Evolutionary conservation across 1,140 invertebrate genomes (phyloP).

Genomic region (Archivesica marissinica): DNA sequence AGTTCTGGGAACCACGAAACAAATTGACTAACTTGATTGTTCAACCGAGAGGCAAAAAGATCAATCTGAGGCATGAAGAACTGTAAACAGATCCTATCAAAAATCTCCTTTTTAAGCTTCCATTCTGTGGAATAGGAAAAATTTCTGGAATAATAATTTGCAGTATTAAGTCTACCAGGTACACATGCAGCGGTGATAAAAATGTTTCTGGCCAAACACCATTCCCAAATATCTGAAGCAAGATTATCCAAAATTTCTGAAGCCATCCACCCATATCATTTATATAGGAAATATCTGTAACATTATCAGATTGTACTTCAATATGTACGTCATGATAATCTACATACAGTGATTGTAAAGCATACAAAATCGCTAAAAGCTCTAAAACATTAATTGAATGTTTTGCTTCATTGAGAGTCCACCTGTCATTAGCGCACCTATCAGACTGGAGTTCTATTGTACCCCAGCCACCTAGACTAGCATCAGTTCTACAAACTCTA

Average conservation of each 20-base stretch:
- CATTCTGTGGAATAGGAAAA: slow-evolving; percentile 25
- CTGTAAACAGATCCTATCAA: not conserved
- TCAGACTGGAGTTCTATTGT: not conserved
- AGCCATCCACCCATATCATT: slow-evolving; percentile 60
- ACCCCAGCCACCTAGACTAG: slow-evolving; percentile 44
- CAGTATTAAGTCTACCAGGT: slow-evolving; percentile 26
- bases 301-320: slow-evolving; percentile 44
- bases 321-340: not conserved
- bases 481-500: slow-evolving; percentile 48
- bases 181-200: slow-evolving; percentile 3
- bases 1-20: too few species aligned
- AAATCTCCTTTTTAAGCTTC: slow-evolving; percentile 18
- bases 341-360: slow-evolving; percentile 19
- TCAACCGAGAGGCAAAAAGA: slow-evolving; percentile 29
- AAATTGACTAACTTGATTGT: too few species aligned
- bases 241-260: slow-evolving; percentile 29
- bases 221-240: slow-evolving; percentile 42
- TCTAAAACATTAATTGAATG: slow-evolving; percentile 63
- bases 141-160: slow-evolving; percentile 30
- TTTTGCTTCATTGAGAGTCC: slow-evolving; percentile 33
- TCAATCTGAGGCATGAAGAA: slow-evolving; percentile 11
- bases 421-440: slow-evolving; percentile 5
- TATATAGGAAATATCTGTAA: slow-evolving; percentile 55
- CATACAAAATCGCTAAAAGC: slow-evolving; percentile 41
- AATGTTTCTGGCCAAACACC: slow-evolving; percentile 36